These are phyloP conservation scores for Hypomecis atomaria DNA, from an alignment of 2,888 invertebrate species.

Conservation along the genomic window DNA sequence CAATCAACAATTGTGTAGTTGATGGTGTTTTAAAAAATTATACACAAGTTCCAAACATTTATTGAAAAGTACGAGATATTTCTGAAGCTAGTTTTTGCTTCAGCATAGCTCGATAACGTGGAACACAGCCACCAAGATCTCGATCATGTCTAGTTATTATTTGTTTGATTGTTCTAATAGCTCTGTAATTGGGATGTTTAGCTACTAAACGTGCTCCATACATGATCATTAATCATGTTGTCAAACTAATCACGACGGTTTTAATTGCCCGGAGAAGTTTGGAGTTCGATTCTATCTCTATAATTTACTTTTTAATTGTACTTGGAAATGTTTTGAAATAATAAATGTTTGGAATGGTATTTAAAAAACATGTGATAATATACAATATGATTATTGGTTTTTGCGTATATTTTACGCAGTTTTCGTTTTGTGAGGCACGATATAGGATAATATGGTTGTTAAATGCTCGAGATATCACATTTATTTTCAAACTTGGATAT, in stretches of 20 bases:
- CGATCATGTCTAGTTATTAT: constrained; percentile 26
- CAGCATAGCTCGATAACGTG: background rate
- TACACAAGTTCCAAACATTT: too few species aligned
- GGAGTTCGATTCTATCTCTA: constrained; percentile 10
- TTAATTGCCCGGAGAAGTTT: constrained; percentile 11
- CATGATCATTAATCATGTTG: constrained; percentile 25
- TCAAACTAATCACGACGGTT: constrained; percentile 25
- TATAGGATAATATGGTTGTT: too few species aligned
- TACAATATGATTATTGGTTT: too few species aligned
- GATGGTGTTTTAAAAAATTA: too few species aligned
- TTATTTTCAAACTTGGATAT: too few species aligned
- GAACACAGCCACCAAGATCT: constrained; percentile 20
- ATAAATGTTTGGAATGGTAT: too few species aligned
- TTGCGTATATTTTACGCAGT: too few species aligned
- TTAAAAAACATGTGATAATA: too few species aligned
- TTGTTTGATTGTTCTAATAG: constrained; percentile 34
- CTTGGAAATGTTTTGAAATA: background rate
- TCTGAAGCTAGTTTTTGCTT: background rate
- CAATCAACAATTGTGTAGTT: too few species aligned
- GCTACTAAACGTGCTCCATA: constrained; percentile 21
- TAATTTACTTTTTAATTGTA: constrained; percentile 3
- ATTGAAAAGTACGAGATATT: too few species aligned
- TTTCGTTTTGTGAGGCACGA: too few species aligned
- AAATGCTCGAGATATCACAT: too few species aligned
- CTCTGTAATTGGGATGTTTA: constrained; percentile 32